Conservation (phyloP, 2,113 vertebrate species). For the Oncorhynchus tshawytscha region DNA sequence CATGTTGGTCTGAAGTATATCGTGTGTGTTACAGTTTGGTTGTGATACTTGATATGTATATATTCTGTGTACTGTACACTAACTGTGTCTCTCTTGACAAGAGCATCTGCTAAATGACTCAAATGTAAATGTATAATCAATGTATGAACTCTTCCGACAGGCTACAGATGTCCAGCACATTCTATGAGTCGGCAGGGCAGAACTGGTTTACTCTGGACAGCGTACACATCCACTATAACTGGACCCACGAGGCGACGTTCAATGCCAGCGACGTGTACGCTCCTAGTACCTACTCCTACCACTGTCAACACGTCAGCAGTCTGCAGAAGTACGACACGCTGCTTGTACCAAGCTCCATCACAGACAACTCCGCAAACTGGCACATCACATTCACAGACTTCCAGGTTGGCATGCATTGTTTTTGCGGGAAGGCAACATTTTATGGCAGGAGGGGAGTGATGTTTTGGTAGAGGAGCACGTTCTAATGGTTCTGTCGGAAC, state of each 20-base stretch:
- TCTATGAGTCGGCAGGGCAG: conserved; percentile 77
- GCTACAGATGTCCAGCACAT: conserved; percentile 75
- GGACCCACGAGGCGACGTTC: conserved; percentile 77
- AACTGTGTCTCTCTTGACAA: no score
- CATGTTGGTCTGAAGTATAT: no score
- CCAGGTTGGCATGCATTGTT: conserved; percentile 76
- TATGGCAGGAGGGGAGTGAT: no score
- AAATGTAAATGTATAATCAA: no score
- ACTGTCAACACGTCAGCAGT: conserved; percentile 83
- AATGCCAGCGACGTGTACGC: conserved; percentile 81
- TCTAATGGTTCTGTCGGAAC: no score
- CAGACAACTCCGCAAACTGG: conserved; percentile 79
- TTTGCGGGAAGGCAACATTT: neutral
- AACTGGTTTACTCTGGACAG: conserved; percentile 81
- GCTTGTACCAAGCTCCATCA: conserved; percentile 69
- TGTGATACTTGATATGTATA: no score
- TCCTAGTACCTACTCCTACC: conserved; percentile 77
- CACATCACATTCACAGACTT: conserved; percentile 89
- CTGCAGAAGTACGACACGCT: conserved; percentile 74
- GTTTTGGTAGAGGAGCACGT: no score
- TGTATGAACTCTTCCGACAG: conserved; percentile 46
- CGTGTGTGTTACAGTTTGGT: no score
- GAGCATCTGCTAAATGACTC: no score
- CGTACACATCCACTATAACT: conserved; percentile 80
- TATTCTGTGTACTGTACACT: no score